phyloP scores from a whole-genome alignment of 2,113 vertebrate genomes.

The Alces alces region DNA sequence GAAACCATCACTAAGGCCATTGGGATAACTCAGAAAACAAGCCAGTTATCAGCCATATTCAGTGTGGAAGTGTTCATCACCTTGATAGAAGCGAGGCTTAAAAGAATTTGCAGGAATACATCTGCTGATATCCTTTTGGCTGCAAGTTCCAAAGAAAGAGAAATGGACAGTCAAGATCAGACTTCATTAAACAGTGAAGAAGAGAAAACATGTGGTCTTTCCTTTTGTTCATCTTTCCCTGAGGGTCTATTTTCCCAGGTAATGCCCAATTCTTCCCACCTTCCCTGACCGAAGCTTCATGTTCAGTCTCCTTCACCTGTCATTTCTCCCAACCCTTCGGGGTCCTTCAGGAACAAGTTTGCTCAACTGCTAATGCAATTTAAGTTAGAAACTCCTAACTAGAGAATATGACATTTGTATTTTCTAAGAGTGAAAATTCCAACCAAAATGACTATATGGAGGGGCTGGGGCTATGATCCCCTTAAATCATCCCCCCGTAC shows the following conservation, averaged over 20 bases:
- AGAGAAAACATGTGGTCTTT: background rate
- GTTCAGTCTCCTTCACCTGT: background rate
- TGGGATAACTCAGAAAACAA: background rate
- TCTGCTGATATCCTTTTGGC: background rate
- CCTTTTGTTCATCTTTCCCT: background rate
- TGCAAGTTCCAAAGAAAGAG: background rate
- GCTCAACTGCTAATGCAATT: background rate
- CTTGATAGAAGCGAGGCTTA: background rate
- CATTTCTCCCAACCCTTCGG: background rate
- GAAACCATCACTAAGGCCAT: background rate
- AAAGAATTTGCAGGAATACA: background rate
- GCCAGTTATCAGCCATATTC: background rate
- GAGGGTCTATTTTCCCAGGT: background rate
- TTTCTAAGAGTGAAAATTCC: background rate
- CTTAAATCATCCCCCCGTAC: background rate
- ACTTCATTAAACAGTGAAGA: background rate
- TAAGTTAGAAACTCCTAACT: background rate
- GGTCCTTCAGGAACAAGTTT: background rate
- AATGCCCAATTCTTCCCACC: background rate
- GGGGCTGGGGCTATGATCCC: background rate
- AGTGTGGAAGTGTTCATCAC: background rate
- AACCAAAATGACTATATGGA: background rate
- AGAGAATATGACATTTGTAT: background rate
- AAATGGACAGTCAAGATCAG: background rate
- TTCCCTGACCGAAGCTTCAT: background rate